Evolutionary conservation across 2,888 invertebrate genomes (phyloP).

Genomic region (Magallana nippona): DNA sequence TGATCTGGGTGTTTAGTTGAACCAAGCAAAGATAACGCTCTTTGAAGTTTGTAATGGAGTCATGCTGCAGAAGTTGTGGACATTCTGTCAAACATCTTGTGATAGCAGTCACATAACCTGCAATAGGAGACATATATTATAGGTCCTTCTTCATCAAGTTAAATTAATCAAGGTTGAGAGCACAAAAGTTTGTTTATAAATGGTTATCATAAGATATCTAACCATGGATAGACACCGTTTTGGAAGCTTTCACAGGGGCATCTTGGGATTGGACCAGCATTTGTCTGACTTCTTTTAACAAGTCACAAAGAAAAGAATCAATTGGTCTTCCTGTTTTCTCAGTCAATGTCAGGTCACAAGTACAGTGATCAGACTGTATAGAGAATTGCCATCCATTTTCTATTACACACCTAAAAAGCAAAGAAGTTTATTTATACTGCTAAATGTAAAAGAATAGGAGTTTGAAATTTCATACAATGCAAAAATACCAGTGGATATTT

Average conservation of each 20-base stretch:
- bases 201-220: slow-evolving; percentile 35
- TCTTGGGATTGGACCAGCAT: slow-evolving; percentile 23
- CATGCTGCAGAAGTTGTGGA: slow-evolving; percentile 40
- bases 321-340: neutral
- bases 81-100: slow-evolving; percentile 53
- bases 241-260: slow-evolving; percentile 76
- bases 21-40: slow-evolving; percentile 51
- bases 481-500: neutral
- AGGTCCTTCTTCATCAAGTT: too few relatives aligned
- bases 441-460: neutral
- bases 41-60: slow-evolving; percentile 24
- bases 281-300: neutral
- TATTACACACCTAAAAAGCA: slow-evolving; percentile 34
- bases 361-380: neutral
- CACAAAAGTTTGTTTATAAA: too few relatives aligned
- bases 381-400: slow-evolving; percentile 38
- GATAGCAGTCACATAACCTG: slow-evolving; percentile 16
- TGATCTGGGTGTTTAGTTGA: slow-evolving; percentile 53
- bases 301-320: neutral
- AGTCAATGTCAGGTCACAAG: slow-evolving; percentile 4
- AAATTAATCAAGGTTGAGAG: too few relatives aligned
- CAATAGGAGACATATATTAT: neutral
- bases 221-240: slow-evolving; percentile 81
- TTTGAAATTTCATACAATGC: neutral
- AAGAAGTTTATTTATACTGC: neutral